Evolutionary conservation across 1,140 invertebrate genomes (phyloP).

Genomic region (Goniozus legneri): DNA sequence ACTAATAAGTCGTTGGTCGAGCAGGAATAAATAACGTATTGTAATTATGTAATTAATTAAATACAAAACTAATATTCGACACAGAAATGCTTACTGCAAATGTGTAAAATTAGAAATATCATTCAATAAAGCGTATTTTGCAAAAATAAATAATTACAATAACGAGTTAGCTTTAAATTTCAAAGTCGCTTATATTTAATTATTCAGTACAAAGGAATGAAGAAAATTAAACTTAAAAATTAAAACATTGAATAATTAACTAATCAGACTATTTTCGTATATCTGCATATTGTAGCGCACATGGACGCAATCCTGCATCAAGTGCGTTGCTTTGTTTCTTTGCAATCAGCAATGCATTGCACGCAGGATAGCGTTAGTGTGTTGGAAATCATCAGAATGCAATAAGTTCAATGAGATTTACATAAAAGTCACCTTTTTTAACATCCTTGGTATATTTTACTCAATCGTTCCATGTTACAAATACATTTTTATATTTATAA

Average conservation of each 20-base stretch:
- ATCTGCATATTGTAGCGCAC: constrained; percentile 23
- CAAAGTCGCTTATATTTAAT: too few relatives aligned
- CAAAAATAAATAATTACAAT: constrained; percentile 14
- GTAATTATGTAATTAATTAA: constrained; percentile 16
- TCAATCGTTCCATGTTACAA: constrained; percentile 6
- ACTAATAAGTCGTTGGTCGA: constrained; percentile 21
- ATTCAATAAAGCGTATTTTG: constrained; percentile 24
- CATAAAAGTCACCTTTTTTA: too few relatives aligned
- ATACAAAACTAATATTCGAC: neutral
- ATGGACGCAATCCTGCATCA: constrained; percentile 53
- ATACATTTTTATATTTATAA: too few relatives aligned
- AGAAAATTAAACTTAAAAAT: neutral
- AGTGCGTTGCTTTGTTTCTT: constrained; percentile 49
- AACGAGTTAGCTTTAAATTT: too few relatives aligned
- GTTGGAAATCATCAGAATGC: constrained; percentile 32
- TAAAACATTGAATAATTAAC: neutral
- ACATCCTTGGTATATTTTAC: too few relatives aligned
- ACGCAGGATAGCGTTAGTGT: constrained; percentile 52
- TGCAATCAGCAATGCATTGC: constrained; percentile 52
- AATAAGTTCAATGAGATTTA: too few relatives aligned
- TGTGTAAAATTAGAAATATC: constrained; percentile 14
- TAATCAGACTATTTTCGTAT: neutral
- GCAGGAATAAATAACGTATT: constrained; percentile 18
- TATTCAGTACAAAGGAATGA: too few relatives aligned
- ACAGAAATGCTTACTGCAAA: constrained; percentile 9